Conservation (phyloP, 2,888 invertebrate genomes). For the Salticus scenicus region DNA sequence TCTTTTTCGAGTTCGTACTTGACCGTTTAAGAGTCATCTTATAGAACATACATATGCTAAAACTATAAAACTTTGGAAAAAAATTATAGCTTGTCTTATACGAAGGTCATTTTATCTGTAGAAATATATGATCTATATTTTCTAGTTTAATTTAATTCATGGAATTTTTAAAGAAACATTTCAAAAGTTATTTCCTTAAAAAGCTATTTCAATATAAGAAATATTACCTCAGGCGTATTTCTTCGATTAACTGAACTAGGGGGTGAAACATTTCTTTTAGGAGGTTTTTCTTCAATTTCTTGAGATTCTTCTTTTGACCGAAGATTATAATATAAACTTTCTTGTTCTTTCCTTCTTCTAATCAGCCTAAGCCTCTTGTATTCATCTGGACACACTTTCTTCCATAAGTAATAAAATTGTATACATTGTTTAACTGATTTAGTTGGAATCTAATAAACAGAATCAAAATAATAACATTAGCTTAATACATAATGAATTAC, state of each 20-base stretch:
- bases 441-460: constrained; percentile 81
- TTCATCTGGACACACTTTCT: constrained; percentile 94
- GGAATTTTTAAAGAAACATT: no score
- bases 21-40: no score
- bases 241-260: constrained; percentile 12
- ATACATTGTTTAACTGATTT: constrained; percentile 93
- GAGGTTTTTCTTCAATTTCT: constrained; percentile 46
- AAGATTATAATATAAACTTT: constrained; percentile 61
- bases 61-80: no score
- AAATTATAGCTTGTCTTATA: no score
- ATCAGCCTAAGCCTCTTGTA: constrained; percentile 86
- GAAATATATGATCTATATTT: no score
- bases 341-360: constrained; percentile 77
- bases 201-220: no score
- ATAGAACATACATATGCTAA: no score
- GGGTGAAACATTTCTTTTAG: constrained; percentile 36
- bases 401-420: constrained; percentile 99
- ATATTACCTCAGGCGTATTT: constrained; percentile 32
- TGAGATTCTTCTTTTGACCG: constrained; percentile 54
- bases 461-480: not conserved
- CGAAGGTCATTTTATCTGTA: no score
- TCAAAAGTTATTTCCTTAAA: no score
- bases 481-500: no score
- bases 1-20: no score
- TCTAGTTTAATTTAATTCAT: no score